Conservation (phyloP, 2,888 invertebrate species). For the Eilema depressum region DNA sequence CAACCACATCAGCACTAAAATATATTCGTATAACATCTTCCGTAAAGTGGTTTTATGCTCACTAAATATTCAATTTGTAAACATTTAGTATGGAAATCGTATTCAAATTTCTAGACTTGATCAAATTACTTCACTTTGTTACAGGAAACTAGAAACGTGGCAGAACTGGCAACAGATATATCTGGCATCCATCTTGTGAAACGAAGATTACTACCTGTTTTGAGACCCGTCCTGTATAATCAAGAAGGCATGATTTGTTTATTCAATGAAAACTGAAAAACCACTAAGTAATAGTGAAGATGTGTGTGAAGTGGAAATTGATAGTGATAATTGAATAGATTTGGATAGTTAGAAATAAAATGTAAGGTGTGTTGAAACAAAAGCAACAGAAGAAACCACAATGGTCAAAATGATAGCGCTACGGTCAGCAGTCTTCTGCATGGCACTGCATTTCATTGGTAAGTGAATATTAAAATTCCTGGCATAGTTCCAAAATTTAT, state of each 20-base stretch:
- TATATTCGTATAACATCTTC: slow-evolving; percentile 29
- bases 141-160: slow-evolving; percentile 54
- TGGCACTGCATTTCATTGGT: slow-evolving; percentile 73
- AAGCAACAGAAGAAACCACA: slow-evolving; percentile 47
- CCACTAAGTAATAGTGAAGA: slow-evolving; percentile 27
- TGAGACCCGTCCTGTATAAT: slow-evolving; percentile 31
- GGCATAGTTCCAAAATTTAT: slow-evolving; percentile 32
- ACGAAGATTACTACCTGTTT: slow-evolving; percentile 35
- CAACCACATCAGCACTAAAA: not conserved
- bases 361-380: slow-evolving; percentile 46
- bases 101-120: slow-evolving; percentile 60
- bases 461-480: slow-evolving; percentile 42
- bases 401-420: slow-evolving; percentile 73
- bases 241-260: slow-evolving; percentile 31
- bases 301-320: slow-evolving; percentile 41
- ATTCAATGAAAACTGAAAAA: slow-evolving; percentile 32
- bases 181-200: slow-evolving; percentile 22
- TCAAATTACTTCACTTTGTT: slow-evolving; percentile 61
- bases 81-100: slow-evolving; percentile 56
- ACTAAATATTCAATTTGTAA: slow-evolving; percentile 49
- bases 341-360: slow-evolving; percentile 40
- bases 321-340: slow-evolving; percentile 29
- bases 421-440: slow-evolving; percentile 63
- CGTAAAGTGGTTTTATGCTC: slow-evolving; percentile 43
- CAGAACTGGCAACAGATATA: slow-evolving; percentile 44